phyloP scores from a whole-genome alignment of 2,888 invertebrate genomes.

The Acanthopleura granulata region DNA sequence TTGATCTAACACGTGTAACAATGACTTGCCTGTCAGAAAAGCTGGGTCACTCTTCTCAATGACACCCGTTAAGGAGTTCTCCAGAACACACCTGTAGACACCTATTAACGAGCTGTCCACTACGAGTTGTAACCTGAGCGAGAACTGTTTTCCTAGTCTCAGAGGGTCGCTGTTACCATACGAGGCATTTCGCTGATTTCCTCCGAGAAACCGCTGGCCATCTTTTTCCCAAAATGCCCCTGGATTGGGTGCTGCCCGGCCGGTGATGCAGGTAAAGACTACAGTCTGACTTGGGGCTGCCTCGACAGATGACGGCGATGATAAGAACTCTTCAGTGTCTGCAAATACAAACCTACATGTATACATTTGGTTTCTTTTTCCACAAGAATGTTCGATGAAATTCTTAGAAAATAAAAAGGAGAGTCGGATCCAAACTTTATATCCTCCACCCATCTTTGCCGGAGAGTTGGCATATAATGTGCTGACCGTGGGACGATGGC shows the following conservation, averaged over 20 bases:
- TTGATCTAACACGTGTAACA: too few species aligned
- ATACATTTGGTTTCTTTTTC: too few species aligned
- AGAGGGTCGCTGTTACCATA: conserved; percentile 41
- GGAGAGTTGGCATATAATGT: too few species aligned
- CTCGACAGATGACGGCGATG: conserved; percentile 44
- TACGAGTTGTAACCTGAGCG: conserved; percentile 45
- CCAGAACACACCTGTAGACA: conserved; percentile 50
- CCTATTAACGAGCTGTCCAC: conserved; percentile 41
- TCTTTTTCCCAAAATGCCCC: conserved; percentile 54
- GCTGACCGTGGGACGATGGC: too few species aligned
- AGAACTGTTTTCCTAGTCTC: conserved; percentile 43
- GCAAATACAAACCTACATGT: conserved; percentile 27
- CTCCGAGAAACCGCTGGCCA: conserved; percentile 41
- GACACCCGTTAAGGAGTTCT: conserved; percentile 45
- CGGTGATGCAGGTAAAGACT: conserved; percentile 57
- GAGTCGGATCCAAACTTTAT: too few species aligned
- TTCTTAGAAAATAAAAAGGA: too few species aligned
- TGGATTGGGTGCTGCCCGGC: conserved; percentile 42
- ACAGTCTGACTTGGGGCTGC: conserved; percentile 42
- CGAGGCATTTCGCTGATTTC: conserved; percentile 44
- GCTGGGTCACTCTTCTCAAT: conserved; percentile 46
- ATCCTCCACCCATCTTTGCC: too few species aligned
- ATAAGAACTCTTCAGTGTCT: conserved; percentile 58
- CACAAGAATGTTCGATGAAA: neutral
- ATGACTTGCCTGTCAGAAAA: conserved; percentile 39